phyloP scores from a whole-genome alignment of 2,797 vertebrate species.

The Rhinella marina region DNA sequence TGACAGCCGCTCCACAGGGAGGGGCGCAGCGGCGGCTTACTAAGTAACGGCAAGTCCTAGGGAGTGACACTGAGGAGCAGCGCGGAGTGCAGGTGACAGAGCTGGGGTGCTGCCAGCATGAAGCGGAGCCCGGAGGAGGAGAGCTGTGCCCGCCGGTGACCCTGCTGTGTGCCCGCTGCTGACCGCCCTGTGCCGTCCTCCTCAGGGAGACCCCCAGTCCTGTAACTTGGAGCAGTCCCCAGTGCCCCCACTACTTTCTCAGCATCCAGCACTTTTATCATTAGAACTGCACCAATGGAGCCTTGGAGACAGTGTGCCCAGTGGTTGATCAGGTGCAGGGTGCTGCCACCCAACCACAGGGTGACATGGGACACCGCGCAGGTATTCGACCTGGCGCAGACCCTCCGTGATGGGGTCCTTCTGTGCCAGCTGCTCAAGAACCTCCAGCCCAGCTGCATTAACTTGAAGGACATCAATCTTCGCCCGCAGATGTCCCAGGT shows the following conservation, averaged over 20 bases:
- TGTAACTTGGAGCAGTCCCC: background rate
- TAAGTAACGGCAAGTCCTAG: background rate
- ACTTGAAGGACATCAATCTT: conserved; percentile 96
- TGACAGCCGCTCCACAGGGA: background rate
- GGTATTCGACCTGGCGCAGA: conserved; percentile 95
- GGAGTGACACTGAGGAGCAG: background rate
- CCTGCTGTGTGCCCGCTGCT: background rate
- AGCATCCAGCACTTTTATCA: background rate
- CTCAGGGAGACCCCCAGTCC: background rate
- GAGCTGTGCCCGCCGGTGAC: background rate
- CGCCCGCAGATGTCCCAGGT: conserved; percentile 98
- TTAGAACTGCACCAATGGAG: conserved; percentile 78
- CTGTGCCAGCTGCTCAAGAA: conserved; percentile 97
- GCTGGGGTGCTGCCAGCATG: conserved; percentile 10
- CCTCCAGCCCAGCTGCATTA: conserved; percentile 86
- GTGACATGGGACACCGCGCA: conserved; percentile 95
- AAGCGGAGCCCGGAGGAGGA: background rate
- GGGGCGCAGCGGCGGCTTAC: background rate
- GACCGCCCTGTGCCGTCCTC: background rate
- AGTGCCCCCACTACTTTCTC: background rate
- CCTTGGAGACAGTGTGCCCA: conserved; percentile 93
- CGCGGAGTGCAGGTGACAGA: background rate
- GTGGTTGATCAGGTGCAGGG: conserved; percentile 94
- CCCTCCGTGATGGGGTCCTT: conserved; percentile 93
- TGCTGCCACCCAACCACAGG: conserved; percentile 91